Percentiles rank a stretch among this genome's conserved stretches.
Evolutionary conservation across 2,113 vertebrate species (phyloP).

Genomic region (Phrynosoma platyrhinos): DNA sequence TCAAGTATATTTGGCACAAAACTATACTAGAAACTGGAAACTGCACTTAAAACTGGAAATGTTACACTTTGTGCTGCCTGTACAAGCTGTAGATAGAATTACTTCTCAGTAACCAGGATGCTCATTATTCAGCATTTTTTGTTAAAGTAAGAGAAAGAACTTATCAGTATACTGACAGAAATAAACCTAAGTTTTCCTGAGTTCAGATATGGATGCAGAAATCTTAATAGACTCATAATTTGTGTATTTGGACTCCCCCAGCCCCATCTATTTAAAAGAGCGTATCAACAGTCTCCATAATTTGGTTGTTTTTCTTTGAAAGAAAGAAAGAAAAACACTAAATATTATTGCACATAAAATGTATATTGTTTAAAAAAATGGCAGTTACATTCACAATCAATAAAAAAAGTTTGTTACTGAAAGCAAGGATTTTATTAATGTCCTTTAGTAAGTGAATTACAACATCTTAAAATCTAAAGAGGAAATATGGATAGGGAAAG

Average conservation of each 20-base stretch:
- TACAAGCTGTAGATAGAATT: background rate
- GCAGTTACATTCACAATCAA: slow-evolving; percentile 38
- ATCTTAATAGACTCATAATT: slow-evolving; percentile 44
- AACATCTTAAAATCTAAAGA: slow-evolving; percentile 7
- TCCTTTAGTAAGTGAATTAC: slow-evolving; percentile 40
- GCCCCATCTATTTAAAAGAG: slow-evolving; percentile 62
- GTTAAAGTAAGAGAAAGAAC: slow-evolving; percentile 27
- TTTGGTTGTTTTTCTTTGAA: slow-evolving; percentile 38
- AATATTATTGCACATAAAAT: slow-evolving; percentile 54
- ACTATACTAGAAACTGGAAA: background rate
- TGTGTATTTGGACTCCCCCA: slow-evolving; percentile 47
- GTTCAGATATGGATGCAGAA: slow-evolving; percentile 57
- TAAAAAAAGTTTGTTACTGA: slow-evolving; percentile 44
- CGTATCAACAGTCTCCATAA: slow-evolving; percentile 59
- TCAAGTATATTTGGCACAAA: background rate
- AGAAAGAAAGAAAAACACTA: slow-evolving; percentile 50
- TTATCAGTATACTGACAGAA: slow-evolving; percentile 51
- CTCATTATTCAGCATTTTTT: slow-evolving; percentile 4
- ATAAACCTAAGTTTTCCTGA: slow-evolving; percentile 48
- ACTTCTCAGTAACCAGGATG: slow-evolving; percentile 25
- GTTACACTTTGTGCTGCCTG: background rate
- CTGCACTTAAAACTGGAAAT: slow-evolving; percentile 1
- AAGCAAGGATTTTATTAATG: slow-evolving; percentile 15
- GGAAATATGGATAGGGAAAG: slow-evolving; percentile 10
- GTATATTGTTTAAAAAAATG: slow-evolving; percentile 45